These are phyloP conservation scores for Porites cylindrica DNA, from an alignment of 92 coral and sea anemone species.

Conservation along the genomic window DNA sequence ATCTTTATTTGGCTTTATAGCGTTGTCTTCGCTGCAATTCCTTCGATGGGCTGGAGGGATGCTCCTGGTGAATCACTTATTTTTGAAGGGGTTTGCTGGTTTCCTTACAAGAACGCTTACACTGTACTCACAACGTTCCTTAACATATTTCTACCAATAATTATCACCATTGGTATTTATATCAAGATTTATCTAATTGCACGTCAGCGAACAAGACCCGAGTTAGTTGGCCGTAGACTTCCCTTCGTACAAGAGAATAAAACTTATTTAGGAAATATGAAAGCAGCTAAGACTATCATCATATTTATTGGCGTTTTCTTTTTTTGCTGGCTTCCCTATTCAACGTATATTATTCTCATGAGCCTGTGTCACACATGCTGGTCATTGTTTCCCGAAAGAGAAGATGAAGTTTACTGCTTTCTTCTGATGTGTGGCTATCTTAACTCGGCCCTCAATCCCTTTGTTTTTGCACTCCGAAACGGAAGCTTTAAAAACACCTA, in stretches of 20 bases:
- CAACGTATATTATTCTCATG: conserved; percentile 45
- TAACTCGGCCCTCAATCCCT: conserved; percentile 79
- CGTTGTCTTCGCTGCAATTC: conserved; percentile 76
- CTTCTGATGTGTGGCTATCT: conserved; percentile 76
- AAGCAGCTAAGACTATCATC: conserved; percentile 77
- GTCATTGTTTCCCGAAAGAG: conserved; percentile 1
- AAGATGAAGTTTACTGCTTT: conserved; percentile 29
- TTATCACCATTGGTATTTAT: conserved; percentile 58
- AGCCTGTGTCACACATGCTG: conserved; percentile 40
- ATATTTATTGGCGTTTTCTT: conserved; percentile 68
- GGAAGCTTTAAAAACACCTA: conserved; percentile 66
- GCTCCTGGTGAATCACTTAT: conserved; percentile 21
- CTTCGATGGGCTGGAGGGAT: conserved; percentile 80
- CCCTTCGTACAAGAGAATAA: conserved; percentile 28
- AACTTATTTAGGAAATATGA: conserved; percentile 58
- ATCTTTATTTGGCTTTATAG: conserved; percentile 80
- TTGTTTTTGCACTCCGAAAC: conserved; percentile 75
- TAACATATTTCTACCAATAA: conserved; percentile 61
- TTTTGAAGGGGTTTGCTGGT: conserved; percentile 48
- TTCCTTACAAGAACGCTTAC: conserved; percentile 44
- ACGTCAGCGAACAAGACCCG: conserved; percentile 1
- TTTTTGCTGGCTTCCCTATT: conserved; percentile 78
- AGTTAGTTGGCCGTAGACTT: background rate
- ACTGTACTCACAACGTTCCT: conserved; percentile 48
- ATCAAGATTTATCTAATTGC: conserved; percentile 69